Percentiles rank a stretch among this genome's conserved stretches.
Evolutionary conservation across 2,888 invertebrate genomes (phyloP).

Genomic region (Anaspis maculata): DNA sequence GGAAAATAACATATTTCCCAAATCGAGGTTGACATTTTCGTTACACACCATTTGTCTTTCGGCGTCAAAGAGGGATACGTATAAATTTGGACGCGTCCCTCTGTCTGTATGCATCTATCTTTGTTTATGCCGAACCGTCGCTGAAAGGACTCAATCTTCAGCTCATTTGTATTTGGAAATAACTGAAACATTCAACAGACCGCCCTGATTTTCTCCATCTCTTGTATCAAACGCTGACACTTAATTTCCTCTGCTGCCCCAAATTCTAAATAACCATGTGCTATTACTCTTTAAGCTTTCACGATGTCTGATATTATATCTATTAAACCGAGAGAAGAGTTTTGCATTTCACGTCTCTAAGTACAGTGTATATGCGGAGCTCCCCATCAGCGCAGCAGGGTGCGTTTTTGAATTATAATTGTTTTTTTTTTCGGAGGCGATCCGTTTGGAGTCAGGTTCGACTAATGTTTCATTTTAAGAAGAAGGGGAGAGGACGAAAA

Average conservation of each 20-base stretch:
- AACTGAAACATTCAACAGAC: constrained; percentile 23
- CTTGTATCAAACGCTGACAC: constrained; percentile 33
- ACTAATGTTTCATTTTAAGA: no score
- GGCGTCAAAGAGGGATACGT: constrained; percentile 1
- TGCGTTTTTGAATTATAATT: constrained; percentile 8
- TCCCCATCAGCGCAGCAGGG: no score
- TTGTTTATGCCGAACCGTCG: constrained; percentile 4
- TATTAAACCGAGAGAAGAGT: constrained; percentile 13
- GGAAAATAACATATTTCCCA: no score
- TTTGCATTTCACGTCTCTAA: background rate
- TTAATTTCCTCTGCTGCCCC: constrained; percentile 32
- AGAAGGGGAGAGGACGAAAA: background rate
- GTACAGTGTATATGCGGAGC: no score
- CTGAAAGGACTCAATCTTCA: constrained; percentile 24
- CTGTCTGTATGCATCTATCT: constrained; percentile 6
- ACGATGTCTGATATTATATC: constrained; percentile 13
- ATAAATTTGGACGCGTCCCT: background rate
- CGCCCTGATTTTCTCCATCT: constrained; percentile 25
- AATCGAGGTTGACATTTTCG: no score
- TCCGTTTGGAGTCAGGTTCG: constrained; percentile 1
- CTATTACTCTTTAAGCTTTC: constrained; percentile 14
- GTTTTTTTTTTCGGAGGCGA: constrained; percentile 9
- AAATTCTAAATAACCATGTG: constrained; percentile 32
- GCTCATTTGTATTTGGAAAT: constrained; percentile 26
- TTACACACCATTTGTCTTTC: no score